phyloP scores from a whole-genome alignment of 1,140 invertebrate species.

The Brachionus calyciflorus region DNA sequence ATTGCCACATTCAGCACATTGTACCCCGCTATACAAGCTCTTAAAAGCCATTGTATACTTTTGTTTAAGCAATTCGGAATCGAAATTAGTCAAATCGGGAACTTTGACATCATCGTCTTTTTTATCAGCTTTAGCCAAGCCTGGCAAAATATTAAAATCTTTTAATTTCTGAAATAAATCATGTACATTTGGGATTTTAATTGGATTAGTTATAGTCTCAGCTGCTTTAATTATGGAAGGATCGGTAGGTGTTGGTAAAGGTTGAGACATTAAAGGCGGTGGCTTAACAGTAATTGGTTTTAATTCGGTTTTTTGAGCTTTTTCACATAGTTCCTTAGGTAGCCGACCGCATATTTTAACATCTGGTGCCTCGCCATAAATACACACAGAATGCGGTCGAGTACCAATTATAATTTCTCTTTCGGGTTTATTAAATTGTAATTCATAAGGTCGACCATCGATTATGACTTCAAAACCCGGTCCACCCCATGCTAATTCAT shows the following conservation, averaged over 20 bases:
- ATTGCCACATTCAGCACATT: slow-evolving; percentile 40
- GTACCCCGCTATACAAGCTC: slow-evolving; percentile 32
- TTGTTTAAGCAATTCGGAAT: slow-evolving; percentile 45
- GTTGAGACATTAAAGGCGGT: slow-evolving; percentile 18
- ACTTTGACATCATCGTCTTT: slow-evolving; percentile 27
- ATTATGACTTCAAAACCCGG: slow-evolving; percentile 78
- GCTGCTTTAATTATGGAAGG: background rate
- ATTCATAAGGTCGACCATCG: slow-evolving; percentile 64
- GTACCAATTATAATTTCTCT: slow-evolving; percentile 36
- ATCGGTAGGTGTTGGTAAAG: background rate
- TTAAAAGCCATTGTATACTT: slow-evolving; percentile 37
- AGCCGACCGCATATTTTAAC: slow-evolving; percentile 42
- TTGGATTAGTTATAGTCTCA: background rate
- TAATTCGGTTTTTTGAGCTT: background rate
- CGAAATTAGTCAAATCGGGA: slow-evolving; percentile 42
- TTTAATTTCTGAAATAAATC: slow-evolving; percentile 6
- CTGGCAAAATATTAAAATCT: background rate
- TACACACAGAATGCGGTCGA: slow-evolving; percentile 13
- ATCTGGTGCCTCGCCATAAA: slow-evolving; percentile 32
- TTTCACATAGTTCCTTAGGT: slow-evolving; percentile 21
- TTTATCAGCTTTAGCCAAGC: background rate
- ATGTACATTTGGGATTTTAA: background rate
- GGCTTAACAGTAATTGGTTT: slow-evolving; percentile 6
- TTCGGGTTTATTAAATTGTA: slow-evolving; percentile 44
- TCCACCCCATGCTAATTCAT: slow-evolving; percentile 82